These are phyloP conservation scores for Leptopilina syphax DNA, from an alignment of 2,888 invertebrate species.

Conservation along the genomic window DNA sequence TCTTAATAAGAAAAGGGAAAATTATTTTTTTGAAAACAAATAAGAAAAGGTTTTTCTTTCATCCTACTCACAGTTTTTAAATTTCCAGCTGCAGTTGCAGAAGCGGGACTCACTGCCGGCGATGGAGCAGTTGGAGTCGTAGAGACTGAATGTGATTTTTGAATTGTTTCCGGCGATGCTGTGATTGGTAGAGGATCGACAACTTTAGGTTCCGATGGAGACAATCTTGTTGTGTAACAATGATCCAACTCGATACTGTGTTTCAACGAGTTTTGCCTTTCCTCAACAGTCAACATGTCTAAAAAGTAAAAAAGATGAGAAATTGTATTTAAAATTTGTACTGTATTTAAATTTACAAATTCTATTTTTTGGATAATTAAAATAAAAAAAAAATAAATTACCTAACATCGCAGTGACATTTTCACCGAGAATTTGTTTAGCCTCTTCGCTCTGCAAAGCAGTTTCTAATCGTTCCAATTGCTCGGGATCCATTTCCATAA, in stretches of 20 bases:
- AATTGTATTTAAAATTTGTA: too few species aligned
- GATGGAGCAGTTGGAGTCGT: conserved; percentile 45
- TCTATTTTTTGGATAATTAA: too few species aligned
- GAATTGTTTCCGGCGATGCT: conserved; percentile 66
- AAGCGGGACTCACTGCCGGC: conserved; percentile 43
- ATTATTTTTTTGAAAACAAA: conserved; percentile 19
- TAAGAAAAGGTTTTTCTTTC: conserved; percentile 29
- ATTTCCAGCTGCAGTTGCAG: conserved; percentile 46
- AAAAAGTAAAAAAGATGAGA: conserved; percentile 47
- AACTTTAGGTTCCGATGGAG: conserved; percentile 81
- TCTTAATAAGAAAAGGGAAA: neutral
- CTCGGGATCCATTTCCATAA: conserved; percentile 78
- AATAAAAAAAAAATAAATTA: conserved; percentile 49
- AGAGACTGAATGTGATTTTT: conserved; percentile 54
- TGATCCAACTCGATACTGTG: conserved; percentile 84
- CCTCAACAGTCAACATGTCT: conserved; percentile 78
- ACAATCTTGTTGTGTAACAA: conserved; percentile 84
- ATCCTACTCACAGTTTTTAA: conserved; percentile 54
- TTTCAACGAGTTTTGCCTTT: conserved; percentile 79
- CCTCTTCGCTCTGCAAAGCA: conserved; percentile 78
- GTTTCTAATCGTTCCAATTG: conserved; percentile 78
- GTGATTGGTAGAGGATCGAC: conserved; percentile 67
- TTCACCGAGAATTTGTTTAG: conserved; percentile 78
- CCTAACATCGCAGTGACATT: conserved; percentile 77
- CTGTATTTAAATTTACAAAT: too few species aligned